Conservation (phyloP, 1,140 invertebrate species). For the Trissolcus basalis region DNA sequence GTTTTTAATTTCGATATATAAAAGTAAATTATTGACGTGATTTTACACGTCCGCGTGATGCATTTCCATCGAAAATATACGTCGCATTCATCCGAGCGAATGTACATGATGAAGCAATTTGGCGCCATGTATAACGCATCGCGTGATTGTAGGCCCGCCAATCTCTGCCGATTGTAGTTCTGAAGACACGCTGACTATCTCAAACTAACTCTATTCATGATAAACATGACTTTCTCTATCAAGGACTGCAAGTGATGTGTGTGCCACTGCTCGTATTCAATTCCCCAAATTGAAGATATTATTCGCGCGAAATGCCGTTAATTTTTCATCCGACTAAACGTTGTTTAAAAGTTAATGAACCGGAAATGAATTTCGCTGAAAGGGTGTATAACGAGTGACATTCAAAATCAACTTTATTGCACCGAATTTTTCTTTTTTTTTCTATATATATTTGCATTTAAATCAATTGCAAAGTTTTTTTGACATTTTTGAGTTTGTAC, state of each 20-base stretch:
- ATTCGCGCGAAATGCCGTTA: constrained; percentile 31
- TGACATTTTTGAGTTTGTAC: not conserved
- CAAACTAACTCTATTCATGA: constrained; percentile 76
- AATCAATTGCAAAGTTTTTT: not conserved
- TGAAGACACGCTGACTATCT: constrained; percentile 76
- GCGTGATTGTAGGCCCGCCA: constrained; percentile 74
- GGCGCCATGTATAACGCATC: constrained; percentile 73
- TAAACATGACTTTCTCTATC: constrained; percentile 57
- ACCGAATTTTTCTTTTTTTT: constrained; percentile 4
- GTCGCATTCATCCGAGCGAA: constrained; percentile 40
- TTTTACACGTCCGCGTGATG: constrained; percentile 15
- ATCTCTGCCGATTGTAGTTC: constrained; percentile 74
- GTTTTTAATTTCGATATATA: constrained; percentile 17
- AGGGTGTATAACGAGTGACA: constrained; percentile 22
- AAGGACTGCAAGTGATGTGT: constrained; percentile 36
- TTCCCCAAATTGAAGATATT: constrained; percentile 40
- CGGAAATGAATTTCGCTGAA: constrained; percentile 28
- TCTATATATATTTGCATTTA: too few species aligned
- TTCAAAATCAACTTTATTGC: constrained; percentile 30
- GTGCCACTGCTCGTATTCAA: constrained; percentile 29
- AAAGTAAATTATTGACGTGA: constrained; percentile 33
- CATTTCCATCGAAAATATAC: constrained; percentile 31
- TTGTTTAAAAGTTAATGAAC: constrained; percentile 43
- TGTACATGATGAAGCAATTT: constrained; percentile 55
- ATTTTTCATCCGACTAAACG: constrained; percentile 24